phyloP scores from a whole-genome alignment of 2,888 invertebrate species.

The Pyrrhosoma nymphula region DNA sequence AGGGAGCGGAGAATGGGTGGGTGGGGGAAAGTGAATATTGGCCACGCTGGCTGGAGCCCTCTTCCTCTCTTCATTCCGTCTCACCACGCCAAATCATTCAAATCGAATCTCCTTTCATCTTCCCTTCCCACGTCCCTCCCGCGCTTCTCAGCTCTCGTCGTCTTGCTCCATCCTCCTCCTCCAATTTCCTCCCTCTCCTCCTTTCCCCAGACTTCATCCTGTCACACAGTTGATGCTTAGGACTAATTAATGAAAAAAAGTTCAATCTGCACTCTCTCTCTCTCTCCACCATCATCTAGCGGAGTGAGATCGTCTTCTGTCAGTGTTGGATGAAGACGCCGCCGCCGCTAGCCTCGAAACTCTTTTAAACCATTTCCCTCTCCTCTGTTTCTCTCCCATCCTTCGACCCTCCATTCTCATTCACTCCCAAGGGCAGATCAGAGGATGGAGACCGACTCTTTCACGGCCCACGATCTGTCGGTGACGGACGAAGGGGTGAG shows the following conservation, averaged over 20 bases:
- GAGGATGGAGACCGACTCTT: conserved; percentile 16
- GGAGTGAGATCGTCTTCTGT: conserved; percentile 55
- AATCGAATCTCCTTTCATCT: neutral
- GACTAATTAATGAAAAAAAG: conserved; percentile 64
- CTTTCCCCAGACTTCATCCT: conserved; percentile 32
- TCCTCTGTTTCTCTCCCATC: neutral
- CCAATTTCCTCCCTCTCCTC: neutral
- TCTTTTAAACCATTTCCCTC: no score
- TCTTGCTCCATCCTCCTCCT: neutral
- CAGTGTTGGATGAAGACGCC: conserved; percentile 64
- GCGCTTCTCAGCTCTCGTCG: neutral
- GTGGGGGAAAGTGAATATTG: neutral
- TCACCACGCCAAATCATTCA: neutral
- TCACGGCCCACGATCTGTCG: neutral
- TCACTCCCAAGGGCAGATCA: conserved; percentile 37
- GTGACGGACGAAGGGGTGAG: neutral
- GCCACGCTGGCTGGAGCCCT: neutral
- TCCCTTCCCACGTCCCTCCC: neutral
- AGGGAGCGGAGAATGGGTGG: neutral
- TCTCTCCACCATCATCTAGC: neutral
- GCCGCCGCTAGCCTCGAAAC: neutral
- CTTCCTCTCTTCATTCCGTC: neutral
- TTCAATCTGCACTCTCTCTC: conserved; percentile 49
- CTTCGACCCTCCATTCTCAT: neutral
- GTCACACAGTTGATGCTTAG: conserved; percentile 54